Evolutionary conservation across 2,888 invertebrate species (phyloP), one percentile per base, ranked within the genome.

Genomic region (Yponomeuta sedellus): DNA sequence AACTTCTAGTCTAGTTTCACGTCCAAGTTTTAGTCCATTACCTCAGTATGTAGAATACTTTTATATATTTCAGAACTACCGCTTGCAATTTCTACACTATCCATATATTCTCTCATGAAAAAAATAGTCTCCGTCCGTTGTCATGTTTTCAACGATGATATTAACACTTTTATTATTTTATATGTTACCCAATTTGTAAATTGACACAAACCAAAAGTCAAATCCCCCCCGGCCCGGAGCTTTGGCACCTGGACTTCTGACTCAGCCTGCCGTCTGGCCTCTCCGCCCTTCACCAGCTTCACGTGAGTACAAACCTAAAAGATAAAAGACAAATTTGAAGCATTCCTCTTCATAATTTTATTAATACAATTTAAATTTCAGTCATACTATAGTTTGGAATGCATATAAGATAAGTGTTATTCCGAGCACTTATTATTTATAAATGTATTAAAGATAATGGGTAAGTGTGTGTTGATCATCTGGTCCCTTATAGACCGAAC

Each of bases 81-180:
- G 69, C 68, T 0, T 67, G 64, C 59, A 70, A 52, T 52, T 52
- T 52, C 44, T 52, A 68, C 66, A 65, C 64, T 69, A 68, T 73
- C 68, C 68, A 58, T 34, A 34, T 8, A 34, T 34, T 69, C 66
- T 25, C 58, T 68, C 61, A 69, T 71, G 69, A 52, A 52, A 52
- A 44, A 12, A 52, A 16, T 52, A 52, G 44, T 52, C 67, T 69
- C 64, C 69, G 34, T 58, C 19, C 22, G 20, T 39, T 44, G 57
- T 63, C 58, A 16, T 64, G 79, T 83, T 82, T 86, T 88, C 88
- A 85, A 86, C 85, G 77, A 88, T 91, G 91, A 91, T 91, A 91
- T 91, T 91, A 91, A 91, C 91, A 91, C 90, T 86, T 88, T 91
- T 91, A 86, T 88, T 88, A 89, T 91, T 90, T 91, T 91, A 87